Evolutionary conservation across 2,888 invertebrate species (phyloP).

Genomic region (Drosophila fungiperda): DNA sequence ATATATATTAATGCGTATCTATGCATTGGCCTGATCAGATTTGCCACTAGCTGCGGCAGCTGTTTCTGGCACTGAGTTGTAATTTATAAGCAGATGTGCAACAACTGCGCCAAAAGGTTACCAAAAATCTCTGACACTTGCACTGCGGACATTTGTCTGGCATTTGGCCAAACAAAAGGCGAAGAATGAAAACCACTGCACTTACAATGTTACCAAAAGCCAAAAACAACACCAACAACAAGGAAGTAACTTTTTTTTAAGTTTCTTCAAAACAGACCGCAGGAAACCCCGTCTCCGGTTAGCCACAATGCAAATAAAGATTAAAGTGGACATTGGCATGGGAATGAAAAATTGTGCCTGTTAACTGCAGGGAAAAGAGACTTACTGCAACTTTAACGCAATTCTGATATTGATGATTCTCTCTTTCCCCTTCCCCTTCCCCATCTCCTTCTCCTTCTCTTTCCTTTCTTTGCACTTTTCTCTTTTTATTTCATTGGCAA

Average conservation of each 20-base stretch:
- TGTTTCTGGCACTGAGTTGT: conserved; percentile 12
- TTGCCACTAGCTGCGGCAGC: conserved; percentile 13
- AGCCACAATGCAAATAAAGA: conserved; percentile 73
- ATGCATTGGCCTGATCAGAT: conserved; percentile 28
- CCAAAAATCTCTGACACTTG: conserved; percentile 41
- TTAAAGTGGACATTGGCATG: conserved; percentile 50
- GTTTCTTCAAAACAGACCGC: conserved; percentile 53
- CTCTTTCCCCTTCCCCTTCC: neutral
- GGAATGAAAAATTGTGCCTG: conserved; percentile 21
- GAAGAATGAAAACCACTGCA: conserved; percentile 12
- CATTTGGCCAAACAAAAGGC: conserved; percentile 32
- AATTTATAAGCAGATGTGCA: conserved; percentile 39
- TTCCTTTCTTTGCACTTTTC: conserved; percentile 8
- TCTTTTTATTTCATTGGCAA: conserved; percentile 10
- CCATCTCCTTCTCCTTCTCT: neutral
- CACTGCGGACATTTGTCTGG: conserved; percentile 36
- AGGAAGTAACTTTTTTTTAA: conserved; percentile 57
- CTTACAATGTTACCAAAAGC: conserved; percentile 19
- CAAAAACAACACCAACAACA: conserved; percentile 4
- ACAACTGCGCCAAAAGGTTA: conserved; percentile 36
- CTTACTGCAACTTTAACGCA: conserved; percentile 50
- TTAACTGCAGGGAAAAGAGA: conserved; percentile 13
- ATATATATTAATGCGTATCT: conserved; percentile 4
- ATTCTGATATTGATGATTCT: conserved; percentile 67
- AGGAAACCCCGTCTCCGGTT: conserved; percentile 58